Conservation (phyloP, 2,888 invertebrate genomes). For the Thereva unica region DNA sequence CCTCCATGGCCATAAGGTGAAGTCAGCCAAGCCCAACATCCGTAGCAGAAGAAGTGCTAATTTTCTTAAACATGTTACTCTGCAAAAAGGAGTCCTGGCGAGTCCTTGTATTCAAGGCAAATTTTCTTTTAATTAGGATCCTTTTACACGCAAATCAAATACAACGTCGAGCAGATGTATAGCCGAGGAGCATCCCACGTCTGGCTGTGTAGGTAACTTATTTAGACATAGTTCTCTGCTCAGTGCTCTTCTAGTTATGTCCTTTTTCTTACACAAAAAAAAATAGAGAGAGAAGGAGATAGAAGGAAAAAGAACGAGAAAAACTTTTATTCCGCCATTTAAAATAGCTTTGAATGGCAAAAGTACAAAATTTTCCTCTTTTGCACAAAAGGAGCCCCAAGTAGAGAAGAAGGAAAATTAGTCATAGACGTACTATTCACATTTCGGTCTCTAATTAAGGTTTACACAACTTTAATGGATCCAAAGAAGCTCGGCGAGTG, state of each 20-base stretch:
- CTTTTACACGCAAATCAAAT: conserved; percentile 11
- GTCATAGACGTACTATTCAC: conserved; percentile 29
- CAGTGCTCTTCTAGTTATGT: too few relatives aligned
- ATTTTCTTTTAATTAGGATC: conserved; percentile 29
- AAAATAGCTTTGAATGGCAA: conserved; percentile 29
- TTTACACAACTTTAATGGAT: conserved; percentile 35
- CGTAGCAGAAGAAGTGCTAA: neutral
- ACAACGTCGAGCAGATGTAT: conserved; percentile 4
- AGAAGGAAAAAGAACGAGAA: neutral
- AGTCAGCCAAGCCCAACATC: too few relatives aligned
- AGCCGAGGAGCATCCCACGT: neutral
- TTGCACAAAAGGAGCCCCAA: conserved; percentile 4
- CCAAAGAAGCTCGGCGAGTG: neutral
- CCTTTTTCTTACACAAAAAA: too few relatives aligned
- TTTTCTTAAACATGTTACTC: conserved; percentile 33
- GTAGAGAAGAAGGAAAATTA: conserved; percentile 29
- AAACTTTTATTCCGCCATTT: conserved; percentile 22
- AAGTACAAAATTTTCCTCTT: conserved; percentile 20
- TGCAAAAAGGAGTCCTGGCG: neutral
- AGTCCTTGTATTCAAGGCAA: neutral
- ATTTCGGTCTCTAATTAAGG: conserved; percentile 31
- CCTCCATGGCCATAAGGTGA: too few relatives aligned
- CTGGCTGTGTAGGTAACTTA: neutral
- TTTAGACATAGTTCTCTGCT: too few relatives aligned
- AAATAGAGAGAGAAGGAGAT: too few relatives aligned